phyloP scores from a whole-genome alignment of 2,797 vertebrate genomes.

The Sebastolobus alascanus region DNA sequence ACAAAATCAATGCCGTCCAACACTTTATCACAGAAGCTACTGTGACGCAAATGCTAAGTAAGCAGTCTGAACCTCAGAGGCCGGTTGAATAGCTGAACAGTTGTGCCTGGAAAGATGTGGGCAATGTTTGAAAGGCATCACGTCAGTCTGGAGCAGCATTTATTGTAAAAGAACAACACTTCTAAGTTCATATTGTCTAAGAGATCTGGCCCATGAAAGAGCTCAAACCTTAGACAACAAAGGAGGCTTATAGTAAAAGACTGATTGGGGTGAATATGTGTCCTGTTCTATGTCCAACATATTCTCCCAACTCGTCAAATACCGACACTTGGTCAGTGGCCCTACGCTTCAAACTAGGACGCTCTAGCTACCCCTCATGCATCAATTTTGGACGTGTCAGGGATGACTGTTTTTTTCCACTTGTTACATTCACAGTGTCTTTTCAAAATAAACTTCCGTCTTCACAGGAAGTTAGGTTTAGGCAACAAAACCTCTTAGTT shows the following conservation, averaged over 20 bases:
- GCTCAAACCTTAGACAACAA: background rate
- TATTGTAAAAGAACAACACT: background rate
- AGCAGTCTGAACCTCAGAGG: slow-evolving; percentile 64
- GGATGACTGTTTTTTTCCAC: background rate
- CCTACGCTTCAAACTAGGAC: background rate
- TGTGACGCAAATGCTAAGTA: slow-evolving; percentile 79
- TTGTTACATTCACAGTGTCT: background rate
- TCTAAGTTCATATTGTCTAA: background rate
- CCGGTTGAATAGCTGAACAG: slow-evolving; percentile 36
- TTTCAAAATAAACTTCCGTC: background rate
- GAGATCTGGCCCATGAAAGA: background rate
- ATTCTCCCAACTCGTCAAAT: background rate
- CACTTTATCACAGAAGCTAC: slow-evolving; percentile 73
- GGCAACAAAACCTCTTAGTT: background rate
- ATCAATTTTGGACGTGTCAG: background rate
- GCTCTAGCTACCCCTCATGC: background rate
- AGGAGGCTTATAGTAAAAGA: background rate
- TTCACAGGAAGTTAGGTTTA: background rate
- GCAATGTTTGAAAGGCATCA: slow-evolving; percentile 17
- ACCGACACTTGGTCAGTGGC: background rate
- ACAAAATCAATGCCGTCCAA: slow-evolving; percentile 81
- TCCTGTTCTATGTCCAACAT: background rate
- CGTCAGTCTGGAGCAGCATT: background rate
- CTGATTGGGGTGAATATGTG: background rate
- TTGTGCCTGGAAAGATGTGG: slow-evolving; percentile 42